Evolutionary conservation across 2,888 invertebrate species (phyloP).

Genomic region (Meiosimyza platycephala): DNA sequence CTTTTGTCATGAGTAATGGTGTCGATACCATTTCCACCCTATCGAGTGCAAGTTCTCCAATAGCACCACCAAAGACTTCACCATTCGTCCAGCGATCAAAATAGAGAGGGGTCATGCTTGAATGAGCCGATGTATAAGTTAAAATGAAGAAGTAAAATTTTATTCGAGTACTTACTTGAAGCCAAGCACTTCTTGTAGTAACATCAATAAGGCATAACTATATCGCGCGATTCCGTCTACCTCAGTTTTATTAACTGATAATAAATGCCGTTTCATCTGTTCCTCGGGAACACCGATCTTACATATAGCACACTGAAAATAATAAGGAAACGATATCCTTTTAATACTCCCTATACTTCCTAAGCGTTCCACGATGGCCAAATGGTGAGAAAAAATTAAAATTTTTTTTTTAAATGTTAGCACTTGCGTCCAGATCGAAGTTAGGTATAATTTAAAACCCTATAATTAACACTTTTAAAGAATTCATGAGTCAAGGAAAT

Average conservation of each 20-base stretch:
- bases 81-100: constrained; percentile 54
- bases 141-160: background rate
- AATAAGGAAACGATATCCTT: background rate
- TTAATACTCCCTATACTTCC: background rate
- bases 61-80: constrained; percentile 53
- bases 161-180: constrained; percentile 53
- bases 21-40: constrained; percentile 54
- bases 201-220: constrained; percentile 52
- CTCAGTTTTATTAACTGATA: constrained; percentile 50
- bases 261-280: constrained; percentile 48
- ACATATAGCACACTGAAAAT: constrained; percentile 45
- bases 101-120: constrained; percentile 52
- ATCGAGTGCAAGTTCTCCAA: constrained; percentile 54
- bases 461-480: no score
- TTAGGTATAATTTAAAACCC: no score
- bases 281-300: constrained; percentile 48
- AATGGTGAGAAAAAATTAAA: background rate
- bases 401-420: no score
- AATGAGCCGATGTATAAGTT: background rate
- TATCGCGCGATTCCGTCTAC: constrained; percentile 56
- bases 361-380: no score
- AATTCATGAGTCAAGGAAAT: no score
- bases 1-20: constrained; percentile 47
- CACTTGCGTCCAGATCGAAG: no score
- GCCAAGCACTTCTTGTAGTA: constrained; percentile 54